Percentiles rank a stretch among this genome's conserved stretches.
Evolutionary conservation across 2,888 invertebrate genomes (phyloP).

Genomic region (Lithophane ornitopus): DNA sequence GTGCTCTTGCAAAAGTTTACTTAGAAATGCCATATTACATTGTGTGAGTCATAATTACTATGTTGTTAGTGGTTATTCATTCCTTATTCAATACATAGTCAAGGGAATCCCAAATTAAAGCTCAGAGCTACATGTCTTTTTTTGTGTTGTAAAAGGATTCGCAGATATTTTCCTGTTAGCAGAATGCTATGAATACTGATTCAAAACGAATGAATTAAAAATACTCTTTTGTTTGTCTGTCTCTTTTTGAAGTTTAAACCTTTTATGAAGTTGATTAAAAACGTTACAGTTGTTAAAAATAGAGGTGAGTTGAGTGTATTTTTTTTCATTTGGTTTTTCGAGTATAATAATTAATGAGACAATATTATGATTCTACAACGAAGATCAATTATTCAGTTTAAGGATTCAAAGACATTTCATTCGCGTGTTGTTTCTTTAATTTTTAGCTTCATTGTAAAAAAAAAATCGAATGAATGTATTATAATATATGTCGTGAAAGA

Average conservation of each 20-base stretch:
- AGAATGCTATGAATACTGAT: too few relatives aligned
- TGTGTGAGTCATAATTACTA: constrained; percentile 7
- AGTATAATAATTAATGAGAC: neutral
- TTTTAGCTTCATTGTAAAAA: neutral
- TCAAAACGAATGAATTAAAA: neutral
- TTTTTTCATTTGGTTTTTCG: neutral
- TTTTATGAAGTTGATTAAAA: neutral
- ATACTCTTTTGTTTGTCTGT: too few relatives aligned
- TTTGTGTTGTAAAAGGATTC: neutral
- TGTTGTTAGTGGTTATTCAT: constrained; percentile 12
- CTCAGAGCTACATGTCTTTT: neutral
- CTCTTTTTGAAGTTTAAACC: too few relatives aligned
- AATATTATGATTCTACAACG: too few relatives aligned
- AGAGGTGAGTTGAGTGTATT: neutral
- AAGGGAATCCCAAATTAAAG: constrained; percentile 36
- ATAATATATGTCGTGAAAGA: too few relatives aligned
- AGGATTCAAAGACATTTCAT: neutral
- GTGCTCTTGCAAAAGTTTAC: neutral
- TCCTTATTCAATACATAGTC: neutral
- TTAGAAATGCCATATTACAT: neutral
- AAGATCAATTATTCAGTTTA: neutral
- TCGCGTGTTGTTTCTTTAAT: too few relatives aligned
- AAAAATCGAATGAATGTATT: neutral
- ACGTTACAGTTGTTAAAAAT: neutral
- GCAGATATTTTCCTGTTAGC: constrained; percentile 6